Base-by-base conservation (phyloP, 2,113 vertebrate genomes). In the Cavia aperea region DNA sequence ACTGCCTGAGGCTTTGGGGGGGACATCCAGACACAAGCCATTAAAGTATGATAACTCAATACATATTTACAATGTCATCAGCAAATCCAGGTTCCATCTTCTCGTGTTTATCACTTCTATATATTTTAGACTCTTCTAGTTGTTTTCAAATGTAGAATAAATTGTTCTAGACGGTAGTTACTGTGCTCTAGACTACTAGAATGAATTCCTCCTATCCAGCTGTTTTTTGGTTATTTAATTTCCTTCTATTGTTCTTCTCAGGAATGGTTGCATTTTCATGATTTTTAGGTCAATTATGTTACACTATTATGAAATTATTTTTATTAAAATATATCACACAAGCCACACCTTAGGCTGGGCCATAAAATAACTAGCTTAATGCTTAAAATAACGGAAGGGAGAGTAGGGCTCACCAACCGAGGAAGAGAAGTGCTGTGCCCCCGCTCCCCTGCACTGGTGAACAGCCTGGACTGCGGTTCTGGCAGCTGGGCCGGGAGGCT, bases 361-460 rank as follows among this genome's bases (percentile, higher is more conserved):
- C 66, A 75, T 4, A 89, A 26, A 79, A 46, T 51, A 83, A 70
- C 51, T 26, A 86, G 51, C 43, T 39, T 75, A 56, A 26, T 65
- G 60, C 46, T 46, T 93, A 82, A 75, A 93, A 81, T 31, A 93
- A 88, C 81, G 68, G 18, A 31, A 36, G 78, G 7, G 51, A 65
- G 85, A 82, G 31, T 2, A 56, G 15, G 68, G 46, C 56, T 88
- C 62, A 0, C 29, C 73, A 51, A 6, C 72, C 21, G 70, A 89
- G 82, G 43, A 86, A 23, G 0, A 49, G 24, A 68, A 23, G 12
- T 56, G 49, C 39, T 39, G 12, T 3, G 39, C 5, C 24, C 18
- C 4, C 21, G 7, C 75, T 93, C 89, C 81, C 95, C 82, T 58
- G 88, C 96, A 91, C 72, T 58, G 56, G 56, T 58, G 56, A 58